Evolutionary conservation across 2,888 invertebrate species (phyloP).

Genomic region (Pyrgus malvae): DNA sequence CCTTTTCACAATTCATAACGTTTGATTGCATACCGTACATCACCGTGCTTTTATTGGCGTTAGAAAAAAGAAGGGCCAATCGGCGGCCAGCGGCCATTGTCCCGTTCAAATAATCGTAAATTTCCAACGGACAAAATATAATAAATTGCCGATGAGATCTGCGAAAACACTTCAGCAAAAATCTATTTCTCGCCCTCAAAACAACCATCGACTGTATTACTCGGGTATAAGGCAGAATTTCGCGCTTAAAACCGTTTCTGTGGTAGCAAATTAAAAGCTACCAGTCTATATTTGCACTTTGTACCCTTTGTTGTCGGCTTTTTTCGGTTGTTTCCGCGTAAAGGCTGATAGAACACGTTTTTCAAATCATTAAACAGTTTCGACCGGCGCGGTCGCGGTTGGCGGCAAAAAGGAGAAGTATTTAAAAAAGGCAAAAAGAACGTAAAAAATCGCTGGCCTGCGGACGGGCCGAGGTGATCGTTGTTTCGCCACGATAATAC

Average conservation of each 20-base stretch:
- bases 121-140: conserved; percentile 80
- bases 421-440: conserved; percentile 52
- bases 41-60: conserved; percentile 66
- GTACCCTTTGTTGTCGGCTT: conserved; percentile 78
- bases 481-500: conserved; percentile 63
- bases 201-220: conserved; percentile 36
- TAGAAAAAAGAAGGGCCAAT: conserved; percentile 69
- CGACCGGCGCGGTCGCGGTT: conserved; percentile 66
- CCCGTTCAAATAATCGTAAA: conserved; percentile 79
- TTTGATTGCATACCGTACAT: conserved; percentile 40
- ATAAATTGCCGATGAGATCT: conserved; percentile 82
- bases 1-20: conserved; percentile 43
- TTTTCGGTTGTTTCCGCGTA: conserved; percentile 80
- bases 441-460: conserved; percentile 58
- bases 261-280: conserved; percentile 43
- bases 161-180: conserved; percentile 65
- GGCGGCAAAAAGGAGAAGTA: conserved; percentile 58
- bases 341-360: conserved; percentile 82
- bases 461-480: conserved; percentile 57
- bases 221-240: conserved; percentile 45
- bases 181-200: conserved; percentile 32
- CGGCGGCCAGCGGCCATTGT: conserved; percentile 65
- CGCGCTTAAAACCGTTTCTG: conserved; percentile 34
- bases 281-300: conserved; percentile 76
- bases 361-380: conserved; percentile 83